Percentiles rank a stretch among this genome's conserved stretches.
Conservation (phyloP, 2,797 vertebrate species). For the Periophthalmus magnuspinnatus region DNA sequence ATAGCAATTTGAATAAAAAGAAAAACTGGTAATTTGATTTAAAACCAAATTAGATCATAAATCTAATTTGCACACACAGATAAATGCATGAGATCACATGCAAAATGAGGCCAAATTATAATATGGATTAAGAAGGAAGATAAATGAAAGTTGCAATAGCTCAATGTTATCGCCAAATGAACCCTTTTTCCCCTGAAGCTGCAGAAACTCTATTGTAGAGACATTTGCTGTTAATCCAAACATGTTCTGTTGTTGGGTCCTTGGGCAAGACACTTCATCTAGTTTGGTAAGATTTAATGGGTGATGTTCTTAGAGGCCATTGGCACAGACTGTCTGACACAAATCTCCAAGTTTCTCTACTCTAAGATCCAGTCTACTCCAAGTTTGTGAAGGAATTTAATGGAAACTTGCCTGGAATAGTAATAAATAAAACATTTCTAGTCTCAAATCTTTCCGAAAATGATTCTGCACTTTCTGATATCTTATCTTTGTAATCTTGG, state of each 20-base stretch:
- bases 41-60: too few species aligned
- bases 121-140: too few species aligned
- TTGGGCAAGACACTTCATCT: conserved; percentile 18
- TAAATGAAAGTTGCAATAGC: too few species aligned
- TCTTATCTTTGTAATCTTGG: conserved; percentile 31
- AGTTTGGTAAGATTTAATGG: neutral
- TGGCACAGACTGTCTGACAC: neutral
- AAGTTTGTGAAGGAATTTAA: neutral
- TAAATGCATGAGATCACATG: too few species aligned
- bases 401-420: neutral
- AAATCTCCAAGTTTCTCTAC: neutral
- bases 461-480: conserved; percentile 34
- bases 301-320: neutral
- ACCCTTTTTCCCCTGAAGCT: neutral
- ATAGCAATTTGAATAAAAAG: too few species aligned
- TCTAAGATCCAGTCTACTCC: neutral
- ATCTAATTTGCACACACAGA: too few species aligned
- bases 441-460: conserved; percentile 15
- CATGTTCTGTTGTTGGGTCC: neutral
- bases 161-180: too few species aligned
- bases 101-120: too few species aligned
- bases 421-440: conserved; percentile 10
- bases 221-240: neutral
- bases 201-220: neutral
- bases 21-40: too few species aligned